phyloP scores from a whole-genome alignment of 2,888 invertebrate species.

The Endomychus coccineus region DNA sequence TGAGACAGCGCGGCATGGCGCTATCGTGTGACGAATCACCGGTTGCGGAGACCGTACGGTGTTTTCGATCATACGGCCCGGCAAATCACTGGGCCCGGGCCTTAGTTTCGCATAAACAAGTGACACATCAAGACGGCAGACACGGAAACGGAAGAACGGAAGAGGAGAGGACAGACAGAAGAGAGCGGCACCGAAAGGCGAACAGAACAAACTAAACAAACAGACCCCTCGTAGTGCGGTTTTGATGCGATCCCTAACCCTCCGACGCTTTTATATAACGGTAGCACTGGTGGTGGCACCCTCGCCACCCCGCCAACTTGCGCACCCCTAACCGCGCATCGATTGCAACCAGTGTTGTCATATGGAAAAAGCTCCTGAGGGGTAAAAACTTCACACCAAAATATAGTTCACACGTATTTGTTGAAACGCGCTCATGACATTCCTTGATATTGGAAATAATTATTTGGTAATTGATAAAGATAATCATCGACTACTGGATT shows the following conservation, averaged over 20 bases:
- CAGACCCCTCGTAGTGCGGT: slow-evolving; percentile 49
- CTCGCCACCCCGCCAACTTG: slow-evolving; percentile 21
- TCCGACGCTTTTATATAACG: slow-evolving; percentile 48
- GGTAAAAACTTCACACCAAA: no score
- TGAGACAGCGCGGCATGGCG: slow-evolving; percentile 85
- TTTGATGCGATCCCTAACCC: slow-evolving; percentile 45
- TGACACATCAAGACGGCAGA: slow-evolving; percentile 18
- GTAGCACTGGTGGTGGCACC: slow-evolving; percentile 13
- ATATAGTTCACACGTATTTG: no score
- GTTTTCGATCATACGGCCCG: background rate
- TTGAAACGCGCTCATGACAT: no score
- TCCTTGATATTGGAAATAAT: no score
- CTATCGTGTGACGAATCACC: background rate
- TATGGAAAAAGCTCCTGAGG: no score
- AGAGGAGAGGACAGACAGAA: slow-evolving; percentile 43
- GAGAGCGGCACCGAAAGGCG: slow-evolving; percentile 44
- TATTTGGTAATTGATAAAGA: no score
- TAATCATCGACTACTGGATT: no score
- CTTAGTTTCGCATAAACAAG: slow-evolving; percentile 7
- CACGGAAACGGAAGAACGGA: slow-evolving; percentile 25
- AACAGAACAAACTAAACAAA: slow-evolving; percentile 45
- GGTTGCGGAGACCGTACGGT: background rate
- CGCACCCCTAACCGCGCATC: no score
- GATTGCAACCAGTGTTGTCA: no score
- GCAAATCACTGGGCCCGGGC: no score